Conservation (phyloP, 2,888 invertebrate species). For the Leptopilina drosophilae region DNA sequence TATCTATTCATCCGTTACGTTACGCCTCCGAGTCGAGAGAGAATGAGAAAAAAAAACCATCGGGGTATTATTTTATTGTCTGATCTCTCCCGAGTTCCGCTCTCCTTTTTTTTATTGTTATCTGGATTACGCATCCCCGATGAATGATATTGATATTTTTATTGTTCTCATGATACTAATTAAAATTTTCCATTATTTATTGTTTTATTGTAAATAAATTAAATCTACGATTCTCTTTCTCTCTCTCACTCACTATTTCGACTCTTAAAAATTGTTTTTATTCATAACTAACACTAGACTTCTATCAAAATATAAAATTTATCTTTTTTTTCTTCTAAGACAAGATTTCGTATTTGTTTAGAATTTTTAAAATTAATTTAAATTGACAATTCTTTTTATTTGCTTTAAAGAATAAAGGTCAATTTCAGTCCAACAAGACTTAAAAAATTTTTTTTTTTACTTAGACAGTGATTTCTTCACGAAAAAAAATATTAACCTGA, state of each 20-base stretch:
- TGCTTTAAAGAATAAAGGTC: too few species aligned
- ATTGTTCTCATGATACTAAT: not conserved
- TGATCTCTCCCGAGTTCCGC: not conserved
- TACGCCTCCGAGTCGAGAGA: constrained; percentile 6
- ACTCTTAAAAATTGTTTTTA: not conserved
- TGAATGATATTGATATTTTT: constrained; percentile 9
- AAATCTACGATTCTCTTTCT: not conserved
- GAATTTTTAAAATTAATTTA: too few species aligned
- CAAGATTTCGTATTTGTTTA: too few species aligned
- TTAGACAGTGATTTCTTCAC: too few species aligned
- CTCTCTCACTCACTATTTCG: too few species aligned
- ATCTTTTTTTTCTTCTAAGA: too few species aligned
- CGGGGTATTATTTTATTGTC: constrained; percentile 15
- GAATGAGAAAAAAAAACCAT: constrained; percentile 8
- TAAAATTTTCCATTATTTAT: not conserved
- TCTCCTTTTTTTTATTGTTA: not conserved
- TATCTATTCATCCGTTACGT: not conserved
- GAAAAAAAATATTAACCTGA: too few species aligned
- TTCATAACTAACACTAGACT: too few species aligned
- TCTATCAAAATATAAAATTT: too few species aligned
- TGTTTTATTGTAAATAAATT: not conserved
- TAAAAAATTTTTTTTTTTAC: too few species aligned
- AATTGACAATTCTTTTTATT: too few species aligned
- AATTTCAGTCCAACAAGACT: too few species aligned
- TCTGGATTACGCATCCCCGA: constrained; percentile 1